Conservation (phyloP, 2,888 invertebrate species). For the Athalia rosae region DNA sequence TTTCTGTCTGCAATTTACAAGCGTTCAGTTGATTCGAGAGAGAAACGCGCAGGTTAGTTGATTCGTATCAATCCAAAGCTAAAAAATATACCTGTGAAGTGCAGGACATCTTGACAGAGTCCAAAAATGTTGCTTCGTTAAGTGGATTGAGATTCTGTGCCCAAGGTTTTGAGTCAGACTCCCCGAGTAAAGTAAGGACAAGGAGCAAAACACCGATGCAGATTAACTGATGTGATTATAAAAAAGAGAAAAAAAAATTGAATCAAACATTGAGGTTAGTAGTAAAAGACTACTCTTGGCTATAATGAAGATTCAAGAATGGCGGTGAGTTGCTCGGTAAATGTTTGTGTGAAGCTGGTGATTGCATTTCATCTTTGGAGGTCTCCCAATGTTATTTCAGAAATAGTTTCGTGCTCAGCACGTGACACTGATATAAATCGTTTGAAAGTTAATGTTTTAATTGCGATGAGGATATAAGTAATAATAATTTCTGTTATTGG, state of each 20-base stretch:
- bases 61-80: neutral
- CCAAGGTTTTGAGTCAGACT: conserved; percentile 42
- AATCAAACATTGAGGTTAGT: neutral
- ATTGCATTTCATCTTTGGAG: neutral
- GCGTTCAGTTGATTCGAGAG: neutral
- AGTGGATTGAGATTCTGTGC: conserved; percentile 43
- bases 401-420: conserved; percentile 18
- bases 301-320: too few relatives aligned
- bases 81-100: conserved; percentile 48
- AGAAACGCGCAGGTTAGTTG: too few relatives aligned
- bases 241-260: neutral
- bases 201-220: neutral
- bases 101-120: conserved; percentile 49
- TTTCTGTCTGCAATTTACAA: conserved; percentile 48
- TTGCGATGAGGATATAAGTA: neutral
- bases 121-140: conserved; percentile 48
- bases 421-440: conserved; percentile 18
- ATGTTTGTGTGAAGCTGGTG: neutral
- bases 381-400: neutral
- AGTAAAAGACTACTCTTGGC: neutral
- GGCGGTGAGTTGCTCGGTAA: neutral
- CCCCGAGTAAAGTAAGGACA: conserved; percentile 39
- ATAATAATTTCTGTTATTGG: neutral
- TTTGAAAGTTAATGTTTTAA: neutral
- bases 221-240: neutral